Base-by-base conservation (phyloP, 2,797 vertebrate species). In the Gymnodraco acuticeps region DNA sequence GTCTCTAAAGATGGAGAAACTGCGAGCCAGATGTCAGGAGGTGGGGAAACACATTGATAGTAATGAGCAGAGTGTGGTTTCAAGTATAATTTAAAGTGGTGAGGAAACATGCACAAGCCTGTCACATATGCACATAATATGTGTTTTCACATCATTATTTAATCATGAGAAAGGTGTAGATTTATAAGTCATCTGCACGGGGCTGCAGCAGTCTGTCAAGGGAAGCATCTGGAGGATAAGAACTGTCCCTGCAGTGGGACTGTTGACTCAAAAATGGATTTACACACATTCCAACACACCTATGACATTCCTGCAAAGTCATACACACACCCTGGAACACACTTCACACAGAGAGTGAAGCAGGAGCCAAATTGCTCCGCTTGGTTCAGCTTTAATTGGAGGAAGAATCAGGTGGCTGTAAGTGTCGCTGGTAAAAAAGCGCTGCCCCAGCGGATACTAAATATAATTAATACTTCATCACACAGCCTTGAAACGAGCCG, bases 391-490 rank as follows among this genome's bases (percentile, higher is more conserved):
- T 87, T 87, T 89, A 92, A 92, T 91, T 91, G 84, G 77, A 77
- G 81, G 81, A 91, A 86, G 92, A 90, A 91, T 93, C 83, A 78
- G 83, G 85, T 83, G 71, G 79, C 79, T 59, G 69, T 14, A 59
- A 80, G 76, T 77, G 74, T 3, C 69, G 53, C 59, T 90, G 85
- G 75, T 88, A 85, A 86, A 82, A 89, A 89, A 85, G 74, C 63
- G 20, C 63, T 42, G 67, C 78, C 86, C 84, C 77, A 19, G 65
- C 65, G 82, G 84, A 87, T 87, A 80, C 64, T 72, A 81, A 81
- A 86, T 84, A 85, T 87, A 86, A 92, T 90, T 88, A 91, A 91
- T 87, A 81, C 82, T 88, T 90, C 84, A 88, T 89, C 83, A 82
- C 79, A 70, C 62, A 85, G 69, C 81, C 78, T 83, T 85, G 75